Conservation (phyloP, 2,797 vertebrate species). For the Malacoraja senta region DNA sequence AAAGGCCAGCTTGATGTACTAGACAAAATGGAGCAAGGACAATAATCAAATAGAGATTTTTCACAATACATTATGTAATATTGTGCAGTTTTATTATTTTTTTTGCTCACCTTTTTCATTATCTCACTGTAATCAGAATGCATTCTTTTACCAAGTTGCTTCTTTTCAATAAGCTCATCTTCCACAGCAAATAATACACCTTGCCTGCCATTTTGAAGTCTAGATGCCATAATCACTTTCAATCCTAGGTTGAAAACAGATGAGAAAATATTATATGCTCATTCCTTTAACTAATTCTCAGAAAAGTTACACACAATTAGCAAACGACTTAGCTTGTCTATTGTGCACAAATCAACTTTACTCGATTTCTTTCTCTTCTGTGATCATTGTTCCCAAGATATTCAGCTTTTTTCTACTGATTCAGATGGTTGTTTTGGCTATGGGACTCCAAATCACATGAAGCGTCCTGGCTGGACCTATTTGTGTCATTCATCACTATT, state of each 20-base stretch:
- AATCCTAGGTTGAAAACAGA: constrained; percentile 50
- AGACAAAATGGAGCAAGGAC: neutral
- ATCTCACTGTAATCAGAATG: constrained; percentile 63
- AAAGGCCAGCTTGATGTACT: neutral
- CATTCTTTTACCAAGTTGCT: constrained; percentile 57
- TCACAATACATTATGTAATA: neutral
- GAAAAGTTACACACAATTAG: neutral
- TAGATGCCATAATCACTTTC: constrained; percentile 71
- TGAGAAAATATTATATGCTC: neutral
- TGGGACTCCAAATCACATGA: neutral
- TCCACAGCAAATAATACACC: constrained; percentile 53
- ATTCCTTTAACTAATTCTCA: neutral
- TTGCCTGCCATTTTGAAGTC: constrained; percentile 66
- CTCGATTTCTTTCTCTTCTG: neutral
- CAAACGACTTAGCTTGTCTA: neutral
- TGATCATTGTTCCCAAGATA: neutral
- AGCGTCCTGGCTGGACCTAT: neutral
- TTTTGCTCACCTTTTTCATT: constrained; percentile 67
- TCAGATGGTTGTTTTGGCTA: neutral
- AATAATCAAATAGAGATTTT: constrained; percentile 35
- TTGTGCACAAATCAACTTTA: neutral
- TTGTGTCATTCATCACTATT: neutral
- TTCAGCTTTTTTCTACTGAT: neutral
- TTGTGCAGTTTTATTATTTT: neutral
- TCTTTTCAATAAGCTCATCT: constrained; percentile 53